Evolutionary conservation across 1,140 invertebrate genomes (phyloP).

Genomic region (Cyclargus thomasi): DNA sequence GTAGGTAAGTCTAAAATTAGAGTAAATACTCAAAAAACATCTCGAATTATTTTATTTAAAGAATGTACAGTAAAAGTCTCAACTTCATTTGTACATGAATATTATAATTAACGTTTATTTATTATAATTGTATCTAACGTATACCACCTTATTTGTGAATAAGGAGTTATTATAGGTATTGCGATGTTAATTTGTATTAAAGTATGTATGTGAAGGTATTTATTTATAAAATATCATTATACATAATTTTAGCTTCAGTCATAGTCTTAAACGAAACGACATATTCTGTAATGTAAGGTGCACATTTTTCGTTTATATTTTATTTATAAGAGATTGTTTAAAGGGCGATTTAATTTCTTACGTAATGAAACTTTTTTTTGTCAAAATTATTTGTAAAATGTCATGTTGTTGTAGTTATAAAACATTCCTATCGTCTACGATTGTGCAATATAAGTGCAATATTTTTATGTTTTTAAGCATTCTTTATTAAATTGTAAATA

Average conservation of each 20-base stretch:
- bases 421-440: constrained; percentile 20
- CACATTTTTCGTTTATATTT: not conserved
- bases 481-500: constrained; percentile 7
- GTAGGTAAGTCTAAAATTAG: no score
- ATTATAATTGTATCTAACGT: constrained; percentile 32
- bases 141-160: constrained; percentile 68
- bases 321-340: no score
- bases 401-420: constrained; percentile 20
- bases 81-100: not conserved
- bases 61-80: no score
- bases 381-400: constrained; percentile 3
- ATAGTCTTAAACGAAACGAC: constrained; percentile 34
- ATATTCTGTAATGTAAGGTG: constrained; percentile 12
- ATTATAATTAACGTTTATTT: not conserved
- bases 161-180: constrained; percentile 61
- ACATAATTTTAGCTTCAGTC: constrained; percentile 46
- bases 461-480: constrained; percentile 18
- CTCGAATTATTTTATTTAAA: no score
- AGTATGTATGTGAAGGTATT: constrained; percentile 65
- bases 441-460: constrained; percentile 41
- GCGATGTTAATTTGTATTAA: constrained; percentile 34
- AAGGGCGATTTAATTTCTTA: no score
- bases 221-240: constrained; percentile 58
- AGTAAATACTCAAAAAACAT: no score
- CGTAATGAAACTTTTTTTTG: no score